A percentile compares a stretch with the other conserved stretches of the same genome.
These are phyloP conservation scores for Fabriciana adippe DNA, from an alignment of 2,888 invertebrate genomes.

Conservation along the genomic window DNA sequence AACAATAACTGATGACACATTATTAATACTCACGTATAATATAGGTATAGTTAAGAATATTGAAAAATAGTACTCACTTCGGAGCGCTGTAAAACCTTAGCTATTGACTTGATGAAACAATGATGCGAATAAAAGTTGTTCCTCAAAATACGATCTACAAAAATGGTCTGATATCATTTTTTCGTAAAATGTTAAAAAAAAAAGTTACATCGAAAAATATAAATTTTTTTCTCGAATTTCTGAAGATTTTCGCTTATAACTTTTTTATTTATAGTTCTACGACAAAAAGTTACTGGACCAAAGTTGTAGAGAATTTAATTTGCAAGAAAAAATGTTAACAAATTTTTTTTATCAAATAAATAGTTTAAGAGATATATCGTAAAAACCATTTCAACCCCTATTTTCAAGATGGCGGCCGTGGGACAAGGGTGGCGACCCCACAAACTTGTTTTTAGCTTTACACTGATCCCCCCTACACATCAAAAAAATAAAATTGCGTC, in stretches of 20 bases:
- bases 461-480: no score
- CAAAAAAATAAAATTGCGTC: no score
- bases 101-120: conserved; percentile 12
- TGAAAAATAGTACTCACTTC: conserved; percentile 2
- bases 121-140: conserved; percentile 10
- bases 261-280: conserved; percentile 19
- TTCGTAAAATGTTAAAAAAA: no score
- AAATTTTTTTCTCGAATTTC: no score
- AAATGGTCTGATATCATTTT: conserved; percentile 5
- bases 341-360: conserved; percentile 15
- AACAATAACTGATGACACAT: not conserved
- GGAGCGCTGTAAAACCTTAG: conserved; percentile 17
- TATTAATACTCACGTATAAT: conserved; percentile 2
- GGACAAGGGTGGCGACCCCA: conserved; percentile 16
- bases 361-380: not conserved
- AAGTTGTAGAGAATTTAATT: conserved; percentile 19
- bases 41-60: not conserved
- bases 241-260: conserved; percentile 9
- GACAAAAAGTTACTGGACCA: conserved; percentile 19
- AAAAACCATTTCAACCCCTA: conserved; percentile 12
- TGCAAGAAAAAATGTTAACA: conserved; percentile 13
- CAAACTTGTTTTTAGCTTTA: not conserved
- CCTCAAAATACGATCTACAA: conserved; percentile 14
- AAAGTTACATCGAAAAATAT: no score
- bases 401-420: conserved; percentile 7